These are phyloP conservation scores for Jacana jacana DNA, from an alignment of 2,113 vertebrate species.

Conservation along the genomic window DNA sequence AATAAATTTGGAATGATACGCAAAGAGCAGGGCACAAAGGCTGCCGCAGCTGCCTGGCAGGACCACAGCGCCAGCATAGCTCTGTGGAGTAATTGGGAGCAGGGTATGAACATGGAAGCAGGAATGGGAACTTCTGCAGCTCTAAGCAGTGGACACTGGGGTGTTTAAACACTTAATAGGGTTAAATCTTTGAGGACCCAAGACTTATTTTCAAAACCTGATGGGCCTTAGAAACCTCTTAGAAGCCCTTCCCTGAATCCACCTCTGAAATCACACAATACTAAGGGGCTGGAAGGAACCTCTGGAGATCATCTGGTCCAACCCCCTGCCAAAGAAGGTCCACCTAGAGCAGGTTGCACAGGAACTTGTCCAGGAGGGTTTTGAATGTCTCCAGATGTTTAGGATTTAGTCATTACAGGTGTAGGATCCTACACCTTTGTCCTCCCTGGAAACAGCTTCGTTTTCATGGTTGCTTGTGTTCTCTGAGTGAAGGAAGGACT, in stretches of 20 bases:
- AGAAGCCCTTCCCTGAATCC: background rate
- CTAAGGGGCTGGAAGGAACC: too few species aligned
- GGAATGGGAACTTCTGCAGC: background rate
- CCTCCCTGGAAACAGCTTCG: background rate
- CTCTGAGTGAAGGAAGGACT: background rate
- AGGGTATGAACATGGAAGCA: background rate
- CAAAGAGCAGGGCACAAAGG: conserved; percentile 14
- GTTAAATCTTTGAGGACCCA: background rate
- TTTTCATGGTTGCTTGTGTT: background rate
- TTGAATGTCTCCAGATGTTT: too few species aligned
- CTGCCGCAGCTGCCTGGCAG: background rate
- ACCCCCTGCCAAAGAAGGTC: too few species aligned
- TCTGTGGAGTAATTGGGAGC: background rate
- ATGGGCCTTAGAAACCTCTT: background rate
- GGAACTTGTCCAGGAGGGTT: too few species aligned
- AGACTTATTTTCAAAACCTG: background rate
- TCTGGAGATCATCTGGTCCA: too few species aligned
- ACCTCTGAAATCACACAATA: background rate
- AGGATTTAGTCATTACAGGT: background rate
- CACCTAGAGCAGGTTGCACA: too few species aligned
- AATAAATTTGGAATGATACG: conserved; percentile 15
- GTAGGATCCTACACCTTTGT: background rate
- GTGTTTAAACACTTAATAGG: background rate
- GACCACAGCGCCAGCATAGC: background rate
- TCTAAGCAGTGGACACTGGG: background rate